phyloP scores from a whole-genome alignment of 2,797 vertebrate species.

The Cynopterus sphinx region DNA sequence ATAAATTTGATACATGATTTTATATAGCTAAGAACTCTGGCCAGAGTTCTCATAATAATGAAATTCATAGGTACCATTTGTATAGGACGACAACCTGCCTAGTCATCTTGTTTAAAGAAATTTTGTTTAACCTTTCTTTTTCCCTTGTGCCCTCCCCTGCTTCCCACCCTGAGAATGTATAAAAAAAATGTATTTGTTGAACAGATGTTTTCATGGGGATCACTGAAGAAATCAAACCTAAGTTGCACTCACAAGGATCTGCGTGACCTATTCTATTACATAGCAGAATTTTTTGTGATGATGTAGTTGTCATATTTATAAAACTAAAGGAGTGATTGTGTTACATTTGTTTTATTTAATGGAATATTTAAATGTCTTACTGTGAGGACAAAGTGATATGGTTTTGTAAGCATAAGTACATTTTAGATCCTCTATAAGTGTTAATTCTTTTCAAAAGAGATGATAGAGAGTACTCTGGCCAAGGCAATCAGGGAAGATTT shows the following conservation, averaged over 20 bases:
- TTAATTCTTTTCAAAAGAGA: constrained; percentile 8
- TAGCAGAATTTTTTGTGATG: neutral
- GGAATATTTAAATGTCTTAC: neutral
- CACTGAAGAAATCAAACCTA: neutral
- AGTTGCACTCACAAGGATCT: neutral
- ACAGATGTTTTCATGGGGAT: neutral
- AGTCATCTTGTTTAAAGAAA: constrained; percentile 5
- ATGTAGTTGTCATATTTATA: constrained; percentile 11
- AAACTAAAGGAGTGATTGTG: constrained; percentile 20
- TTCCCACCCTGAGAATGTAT: neutral
- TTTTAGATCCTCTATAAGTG: neutral
- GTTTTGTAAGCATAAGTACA: neutral
- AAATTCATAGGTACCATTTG: constrained; percentile 34
- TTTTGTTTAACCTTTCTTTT: constrained; percentile 22
- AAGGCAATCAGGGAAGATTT: neutral
- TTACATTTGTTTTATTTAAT: neutral
- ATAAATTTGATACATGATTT: constrained; percentile 21
- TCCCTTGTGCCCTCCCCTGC: neutral
- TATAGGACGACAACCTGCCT: neutral
- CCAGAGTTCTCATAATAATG: neutral
- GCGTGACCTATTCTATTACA: neutral
- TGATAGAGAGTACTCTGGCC: neutral
- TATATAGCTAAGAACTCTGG: neutral
- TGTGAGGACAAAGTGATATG: neutral
- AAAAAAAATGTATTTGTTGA: neutral